Evolutionary conservation across 2,113 vertebrate genomes (phyloP), one percentile per base, ranked within the genome.

Genomic region (Brachyhypopomus gauderio): DNA sequence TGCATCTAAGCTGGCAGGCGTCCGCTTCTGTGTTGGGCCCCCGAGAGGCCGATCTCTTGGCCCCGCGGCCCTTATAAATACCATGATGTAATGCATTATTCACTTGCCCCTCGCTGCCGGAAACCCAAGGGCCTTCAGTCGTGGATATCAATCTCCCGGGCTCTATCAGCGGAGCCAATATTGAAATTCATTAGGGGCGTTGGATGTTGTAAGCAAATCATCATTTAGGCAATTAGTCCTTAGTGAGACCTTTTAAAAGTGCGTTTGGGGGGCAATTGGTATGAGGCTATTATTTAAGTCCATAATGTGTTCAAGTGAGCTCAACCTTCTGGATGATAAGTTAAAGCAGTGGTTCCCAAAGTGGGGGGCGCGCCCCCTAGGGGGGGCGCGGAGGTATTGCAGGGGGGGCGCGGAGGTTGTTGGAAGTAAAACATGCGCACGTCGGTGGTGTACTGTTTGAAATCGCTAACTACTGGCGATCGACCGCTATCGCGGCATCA

Each of bases 21-120:
- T 17, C 23, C 30, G 34, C 17, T 72, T 22, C 17, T 34, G 19
- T 36, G 30, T 30, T 30, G 60, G 22, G 38, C 20, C 22, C 76
- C 34, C 3, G 11, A 63, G 23, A 34, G 66, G 78, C 9, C 30
- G 80, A 80, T 79, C 80, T 72, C 7, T 7, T 87, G 80, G 36
- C 67, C 76, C 27, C 72, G 55, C 78, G 59, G 30, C 63, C 36
- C 58, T 25, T 80, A 72, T 59, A 64, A 81, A 45, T 52, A 56
- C 85, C 81, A 66, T 58, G 27, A 83, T 84, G 84, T 60, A 16
- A 79, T 79, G 71, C 78, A 59, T 87, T 80, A 75, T 86, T 83
- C n/a, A 80, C 80, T 58, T 22, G 19, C 72, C 30, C 58, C 30
- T 85, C 56, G 75, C 23, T 72, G 59, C 84, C 45, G 59, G 22